Base-by-base conservation (phyloP, 2,113 vertebrate genomes). In the Tragelaphus scriptus region DNA sequence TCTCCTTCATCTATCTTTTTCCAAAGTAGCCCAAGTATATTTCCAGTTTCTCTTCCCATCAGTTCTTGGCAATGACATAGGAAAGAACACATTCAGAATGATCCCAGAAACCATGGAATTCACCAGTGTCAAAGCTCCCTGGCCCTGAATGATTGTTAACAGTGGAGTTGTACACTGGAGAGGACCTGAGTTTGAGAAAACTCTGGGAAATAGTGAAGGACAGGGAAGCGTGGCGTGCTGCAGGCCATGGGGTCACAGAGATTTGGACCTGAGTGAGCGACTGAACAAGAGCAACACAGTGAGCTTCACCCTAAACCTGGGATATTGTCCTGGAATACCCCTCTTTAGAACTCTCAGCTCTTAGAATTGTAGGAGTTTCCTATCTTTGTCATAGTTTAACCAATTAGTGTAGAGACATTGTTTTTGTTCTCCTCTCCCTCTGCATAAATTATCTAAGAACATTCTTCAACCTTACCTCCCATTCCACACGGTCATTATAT, bases 201-300 rank as follows among this genome's bases (percentile, higher is more conserved):
- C 15, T 8, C 30, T 8, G 63, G 63, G 63, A 17, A 3, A n/a
- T 0, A 8, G 30, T 8, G 63, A 65, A n/a, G 30, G 63, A n/a
- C 63, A n/a, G 63, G 15, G 63, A n/a, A 65, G 30, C 30, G 3
- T 8, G 30, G 7, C 2, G 12, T 14, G 59, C 63, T 65, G 6
- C 63, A 32, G 61, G 28, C 63, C 63, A 4, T 4, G 6, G 30
- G 28, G 15, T 8, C 30, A 65, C 63, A n/a, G n/a, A 65, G 13
- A 8, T 7, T 17, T 17, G 7, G 63, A 8, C 63, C 1, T 3
- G 32, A n/a, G 30, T 19, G 32, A 68, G 32, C 1, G 0, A n/a
- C 63, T n/a, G 32, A 65, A 65, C 6, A 4, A 17, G 0, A 32
- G 30, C 63, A 19, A 4, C 15, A 68, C 63, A 11, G 16, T 5